Evolutionary conservation across 2,888 invertebrate species (phyloP).

Genomic region (Agriopis leucophaearia): DNA sequence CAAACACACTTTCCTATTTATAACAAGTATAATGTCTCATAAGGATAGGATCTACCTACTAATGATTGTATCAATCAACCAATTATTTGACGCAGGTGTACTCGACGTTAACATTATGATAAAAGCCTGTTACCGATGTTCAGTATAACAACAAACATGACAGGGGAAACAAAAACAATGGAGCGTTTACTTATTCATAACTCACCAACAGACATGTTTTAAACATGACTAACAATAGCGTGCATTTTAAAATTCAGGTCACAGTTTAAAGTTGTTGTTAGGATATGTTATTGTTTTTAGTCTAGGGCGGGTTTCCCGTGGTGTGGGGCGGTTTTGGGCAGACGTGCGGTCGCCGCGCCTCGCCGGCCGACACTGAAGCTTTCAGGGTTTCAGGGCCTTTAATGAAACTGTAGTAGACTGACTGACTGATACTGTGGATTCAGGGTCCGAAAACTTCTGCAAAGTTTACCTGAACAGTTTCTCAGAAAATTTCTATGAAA

Average conservation of each 20-base stretch:
- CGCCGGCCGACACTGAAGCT: conserved; percentile 55
- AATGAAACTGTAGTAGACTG: no score
- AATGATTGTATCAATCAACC: no score
- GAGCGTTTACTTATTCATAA: conserved; percentile 1
- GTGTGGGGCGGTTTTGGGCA: conserved; percentile 43
- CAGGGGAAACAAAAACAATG: background rate
- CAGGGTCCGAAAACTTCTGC: conserved; percentile 17
- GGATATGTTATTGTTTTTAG: conserved; percentile 35
- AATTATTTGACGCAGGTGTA: conserved; percentile 1
- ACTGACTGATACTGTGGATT: no score
- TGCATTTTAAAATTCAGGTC: conserved; percentile 4
- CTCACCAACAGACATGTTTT: background rate
- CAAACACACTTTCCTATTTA: no score
- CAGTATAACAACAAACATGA: background rate
- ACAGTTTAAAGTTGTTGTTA: conserved; percentile 18
- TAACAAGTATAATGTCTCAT: no score
- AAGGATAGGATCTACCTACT: background rate
- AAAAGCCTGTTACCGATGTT: conserved; percentile 1
- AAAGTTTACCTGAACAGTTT: background rate
- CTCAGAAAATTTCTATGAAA: no score
- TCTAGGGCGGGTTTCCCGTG: conserved; percentile 6
- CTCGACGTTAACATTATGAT: conserved; percentile 1
- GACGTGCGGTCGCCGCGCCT: conserved; percentile 54
- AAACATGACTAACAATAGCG: background rate
- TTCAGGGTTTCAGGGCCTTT: conserved; percentile 43